Percentiles rank a stretch among this genome's conserved stretches.
These are phyloP conservation scores for Rana temporaria DNA, from an alignment of 2,113 vertebrate species.

Conservation along the genomic window DNA sequence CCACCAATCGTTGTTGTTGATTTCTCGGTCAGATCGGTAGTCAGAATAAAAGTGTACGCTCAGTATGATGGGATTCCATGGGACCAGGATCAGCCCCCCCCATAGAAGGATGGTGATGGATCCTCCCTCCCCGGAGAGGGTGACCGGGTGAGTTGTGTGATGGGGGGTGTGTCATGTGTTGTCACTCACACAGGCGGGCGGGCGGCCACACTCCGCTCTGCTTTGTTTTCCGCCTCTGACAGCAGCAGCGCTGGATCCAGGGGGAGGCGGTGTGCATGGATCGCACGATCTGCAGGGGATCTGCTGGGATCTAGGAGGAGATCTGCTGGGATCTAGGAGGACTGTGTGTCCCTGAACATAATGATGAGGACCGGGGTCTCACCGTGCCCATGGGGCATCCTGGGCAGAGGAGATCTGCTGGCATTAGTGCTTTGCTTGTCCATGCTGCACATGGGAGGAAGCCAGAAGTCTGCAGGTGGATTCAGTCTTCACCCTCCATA, in stretches of 20 bases:
- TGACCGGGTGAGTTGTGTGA: constrained; percentile 41
- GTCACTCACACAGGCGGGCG: neutral
- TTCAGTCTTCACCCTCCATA: constrained; percentile 85
- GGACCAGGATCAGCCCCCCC: too few species aligned
- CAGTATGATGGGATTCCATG: too few species aligned
- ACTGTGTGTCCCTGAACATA: neutral
- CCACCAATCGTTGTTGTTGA: too few species aligned
- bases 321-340: neutral
- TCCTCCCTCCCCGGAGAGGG: too few species aligned
- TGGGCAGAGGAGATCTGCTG: neutral
- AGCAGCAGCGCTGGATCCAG: neutral
- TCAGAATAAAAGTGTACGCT: too few species aligned
- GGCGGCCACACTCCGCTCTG: neutral
- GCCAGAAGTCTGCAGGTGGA: constrained; percentile 47
- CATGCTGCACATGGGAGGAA: neutral
- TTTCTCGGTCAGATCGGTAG: too few species aligned
- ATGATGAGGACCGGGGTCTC: neutral
- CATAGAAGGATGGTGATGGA: too few species aligned
- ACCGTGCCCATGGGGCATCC: neutral
- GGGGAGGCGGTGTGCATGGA: neutral
- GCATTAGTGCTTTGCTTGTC: neutral
- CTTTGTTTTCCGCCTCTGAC: constrained; percentile 43
- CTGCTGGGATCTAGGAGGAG: neutral
- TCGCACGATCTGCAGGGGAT: neutral
- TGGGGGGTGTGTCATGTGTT: constrained; percentile 10